phyloP scores from a whole-genome alignment of 2,113 vertebrate species.

The Terrapene triunguis region DNA sequence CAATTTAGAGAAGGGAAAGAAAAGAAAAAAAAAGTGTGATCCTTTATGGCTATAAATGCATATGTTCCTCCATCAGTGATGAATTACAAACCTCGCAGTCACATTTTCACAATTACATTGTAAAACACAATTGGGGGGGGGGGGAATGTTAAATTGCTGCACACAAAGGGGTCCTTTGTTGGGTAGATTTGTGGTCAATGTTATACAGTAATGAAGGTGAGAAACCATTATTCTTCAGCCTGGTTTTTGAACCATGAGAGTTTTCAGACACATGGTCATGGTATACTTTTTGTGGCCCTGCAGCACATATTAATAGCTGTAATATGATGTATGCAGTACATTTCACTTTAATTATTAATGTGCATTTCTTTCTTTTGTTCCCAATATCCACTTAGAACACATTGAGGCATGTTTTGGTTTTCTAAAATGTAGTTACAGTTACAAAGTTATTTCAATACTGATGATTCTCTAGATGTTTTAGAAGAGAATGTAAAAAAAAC shows the following conservation, averaged over 20 bases:
- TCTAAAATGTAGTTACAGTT: slow-evolving; percentile 12
- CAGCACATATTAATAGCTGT: not conserved
- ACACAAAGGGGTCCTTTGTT: not conserved
- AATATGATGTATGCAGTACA: slow-evolving; percentile 40
- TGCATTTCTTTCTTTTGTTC: slow-evolving; percentile 10
- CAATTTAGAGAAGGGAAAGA: slow-evolving; percentile 22
- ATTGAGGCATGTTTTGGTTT: not conserved
- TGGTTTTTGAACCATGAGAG: slow-evolving; percentile 11
- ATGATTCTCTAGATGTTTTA: not conserved
- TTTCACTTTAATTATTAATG: slow-evolving; percentile 46
- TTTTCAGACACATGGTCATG: slow-evolving; percentile 35
- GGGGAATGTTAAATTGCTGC: not conserved
- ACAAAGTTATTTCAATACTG: not conserved
- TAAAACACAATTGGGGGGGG: slow-evolving; percentile 2
- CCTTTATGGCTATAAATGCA: slow-evolving; percentile 8
- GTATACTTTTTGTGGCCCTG: slow-evolving; percentile 23
- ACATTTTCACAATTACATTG: not conserved
- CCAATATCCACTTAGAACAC: slow-evolving; percentile 26
- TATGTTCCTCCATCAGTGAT: not conserved
- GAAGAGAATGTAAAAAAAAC: not conserved
- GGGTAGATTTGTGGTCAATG: slow-evolving; percentile 24
- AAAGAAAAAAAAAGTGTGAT: slow-evolving; percentile 25
- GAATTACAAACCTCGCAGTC: not conserved
- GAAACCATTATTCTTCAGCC: not conserved
- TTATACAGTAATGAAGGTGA: not conserved